Conservation (phyloP, 2,113 vertebrate species). For the Polyodon spathula region DNA sequence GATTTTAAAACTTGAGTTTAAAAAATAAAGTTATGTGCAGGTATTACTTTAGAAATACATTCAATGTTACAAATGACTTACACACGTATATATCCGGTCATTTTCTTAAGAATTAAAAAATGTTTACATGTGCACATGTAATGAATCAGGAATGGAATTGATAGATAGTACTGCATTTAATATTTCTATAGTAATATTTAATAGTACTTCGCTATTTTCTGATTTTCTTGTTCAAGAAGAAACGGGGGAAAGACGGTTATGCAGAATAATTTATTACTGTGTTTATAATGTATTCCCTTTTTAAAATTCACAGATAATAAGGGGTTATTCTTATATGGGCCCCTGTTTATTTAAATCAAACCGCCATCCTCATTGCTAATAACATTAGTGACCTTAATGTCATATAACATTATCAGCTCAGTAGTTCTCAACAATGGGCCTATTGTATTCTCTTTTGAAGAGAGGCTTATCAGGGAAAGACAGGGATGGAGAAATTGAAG, state of each 20-base stretch:
- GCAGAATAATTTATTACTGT: constrained; percentile 37
- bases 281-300: constrained; percentile 51
- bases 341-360: constrained; percentile 68
- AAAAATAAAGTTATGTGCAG: too few relatives aligned
- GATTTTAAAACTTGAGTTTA: too few relatives aligned
- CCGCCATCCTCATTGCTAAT: constrained; percentile 53
- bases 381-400: constrained; percentile 68
- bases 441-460: constrained; percentile 67
- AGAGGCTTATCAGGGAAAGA: constrained; percentile 70
- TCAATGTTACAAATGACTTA: too few relatives aligned
- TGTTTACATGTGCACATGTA: too few relatives aligned
- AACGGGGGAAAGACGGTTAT: constrained; percentile 24
- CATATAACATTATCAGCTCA: constrained; percentile 70
- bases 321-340: constrained; percentile 46
- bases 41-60: too few relatives aligned
- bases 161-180: too few relatives aligned
- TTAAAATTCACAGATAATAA: constrained; percentile 50
- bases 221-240: too few relatives aligned
- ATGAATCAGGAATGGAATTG: too few relatives aligned
- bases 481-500: constrained; percentile 65
- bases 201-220: too few relatives aligned
- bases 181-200: too few relatives aligned
- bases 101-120: too few relatives aligned
- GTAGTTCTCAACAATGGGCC: constrained; percentile 67
- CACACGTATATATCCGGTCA: too few relatives aligned